Evolutionary conservation across 2,113 vertebrate species (phyloP).

Genomic region (Melanostigma gelatinosum): DNA sequence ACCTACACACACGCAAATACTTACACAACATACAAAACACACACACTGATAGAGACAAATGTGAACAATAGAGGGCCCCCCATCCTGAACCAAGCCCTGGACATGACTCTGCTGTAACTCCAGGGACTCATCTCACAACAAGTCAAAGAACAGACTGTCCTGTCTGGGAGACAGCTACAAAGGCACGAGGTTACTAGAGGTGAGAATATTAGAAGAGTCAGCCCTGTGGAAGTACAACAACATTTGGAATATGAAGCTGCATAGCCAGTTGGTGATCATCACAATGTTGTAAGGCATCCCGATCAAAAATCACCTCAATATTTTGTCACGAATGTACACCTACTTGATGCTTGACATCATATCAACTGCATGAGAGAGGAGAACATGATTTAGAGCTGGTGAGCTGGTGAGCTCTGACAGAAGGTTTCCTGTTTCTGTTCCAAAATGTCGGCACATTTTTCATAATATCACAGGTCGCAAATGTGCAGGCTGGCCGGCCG

Average conservation of each 20-base stretch:
- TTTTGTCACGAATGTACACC: slow-evolving; percentile 2
- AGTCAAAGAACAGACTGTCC: slow-evolving; percentile 63
- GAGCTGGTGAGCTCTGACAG: neutral
- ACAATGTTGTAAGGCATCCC: neutral
- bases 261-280: neutral
- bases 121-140: slow-evolving; percentile 68
- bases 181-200: slow-evolving; percentile 46
- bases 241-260: slow-evolving; percentile 20
- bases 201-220: slow-evolving; percentile 23
- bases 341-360: neutral
- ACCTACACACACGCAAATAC: slow-evolving; percentile 33
- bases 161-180: slow-evolving; percentile 10
- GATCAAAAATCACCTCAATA: neutral
- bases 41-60: slow-evolving; percentile 56
- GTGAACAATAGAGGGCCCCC: slow-evolving; percentile 68
- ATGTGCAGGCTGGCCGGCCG: neutral
- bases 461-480: neutral
- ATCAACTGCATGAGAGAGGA: neutral
- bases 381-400: neutral
- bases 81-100: slow-evolving; percentile 67
- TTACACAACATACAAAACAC: slow-evolving; percentile 38
- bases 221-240: neutral
- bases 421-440: too few relatives aligned
- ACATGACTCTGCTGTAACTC: slow-evolving; percentile 62
- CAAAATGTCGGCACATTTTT: neutral